Evolutionary conservation across 2,113 vertebrate genomes (phyloP), one percentile per base, ranked within the genome.

Genomic region (Triplophysa rosa): DNA sequence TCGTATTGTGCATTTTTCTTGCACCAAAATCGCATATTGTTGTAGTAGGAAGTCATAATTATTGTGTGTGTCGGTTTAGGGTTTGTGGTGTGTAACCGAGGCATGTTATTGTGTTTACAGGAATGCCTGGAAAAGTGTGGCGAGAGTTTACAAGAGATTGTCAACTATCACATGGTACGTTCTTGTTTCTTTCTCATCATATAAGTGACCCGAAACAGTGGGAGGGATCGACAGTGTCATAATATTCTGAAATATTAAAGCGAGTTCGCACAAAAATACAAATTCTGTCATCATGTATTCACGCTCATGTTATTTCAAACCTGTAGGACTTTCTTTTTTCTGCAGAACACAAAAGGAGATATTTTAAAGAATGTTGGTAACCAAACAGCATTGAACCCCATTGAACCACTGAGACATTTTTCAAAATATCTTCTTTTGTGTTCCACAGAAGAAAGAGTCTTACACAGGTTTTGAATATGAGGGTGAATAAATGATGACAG

Each of bases 131-230:
- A 98, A 85, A 96, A 98, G 84, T 99, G 96, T 6, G 94, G 96
- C 16, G 96, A 97, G 87, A 97, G 96, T 83, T 93, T 99, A 49
- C 98, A 99, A 89, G 98, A 99, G 87, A 97, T 98, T 91, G 95
- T 96, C 83, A 99, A 97, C 93, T 98, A 97, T 82, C 97, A 99
- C 91, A 99, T 97, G 95, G 98, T 99, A 86, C 90, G 94, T 83
- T 29, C 54, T 67, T 45, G 12, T 72, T 23, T 24, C 12, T n/a
- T 52, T 52, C 24, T 62, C 21, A 14, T 67, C 67, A 21, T 12
- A 23, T 19, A 47, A 29, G 10, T 21, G 67, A 59, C 40, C 21
- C 1, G 19, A 10, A 58, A 58, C 8, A 9, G 16, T n/a, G 40
- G 29, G 40, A 26, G 2, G 16, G 9, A n/a, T 24, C 21, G 10